These are phyloP conservation scores for Brachypteracias leptosomus DNA, from an alignment of 2,113 vertebrate species.

Conservation along the genomic window DNA sequence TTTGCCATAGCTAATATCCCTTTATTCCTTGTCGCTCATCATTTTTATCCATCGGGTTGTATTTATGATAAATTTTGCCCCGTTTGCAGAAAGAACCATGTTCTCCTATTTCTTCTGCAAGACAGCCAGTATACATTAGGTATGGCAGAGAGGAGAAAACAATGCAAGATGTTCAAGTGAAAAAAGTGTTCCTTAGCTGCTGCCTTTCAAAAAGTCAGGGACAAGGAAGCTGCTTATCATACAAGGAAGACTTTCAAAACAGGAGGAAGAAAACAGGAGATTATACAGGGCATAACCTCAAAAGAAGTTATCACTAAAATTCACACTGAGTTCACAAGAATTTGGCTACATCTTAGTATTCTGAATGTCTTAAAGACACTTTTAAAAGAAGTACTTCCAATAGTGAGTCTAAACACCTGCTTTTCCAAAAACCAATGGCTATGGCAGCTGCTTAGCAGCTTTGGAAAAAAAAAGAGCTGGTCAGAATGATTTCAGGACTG, in stretches of 20 bases:
- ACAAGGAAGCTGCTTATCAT: neutral
- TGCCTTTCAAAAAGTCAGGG: neutral
- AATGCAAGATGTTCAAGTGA: neutral
- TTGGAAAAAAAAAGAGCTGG: neutral
- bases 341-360: neutral
- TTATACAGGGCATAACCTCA: neutral
- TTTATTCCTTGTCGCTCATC: neutral
- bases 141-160: neutral
- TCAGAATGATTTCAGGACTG: neutral
- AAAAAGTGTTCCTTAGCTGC: neutral
- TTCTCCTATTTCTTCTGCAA: neutral
- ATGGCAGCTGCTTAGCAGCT: neutral
- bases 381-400: neutral
- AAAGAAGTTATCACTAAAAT: neutral
- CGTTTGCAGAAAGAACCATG: neutral
- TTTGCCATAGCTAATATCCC: neutral
- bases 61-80: neutral
- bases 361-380: neutral
- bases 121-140: neutral
- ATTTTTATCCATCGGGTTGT: neutral
- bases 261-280: neutral
- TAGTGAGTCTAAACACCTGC: neutral
- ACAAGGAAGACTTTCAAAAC: neutral
- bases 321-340: neutral
- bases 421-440: neutral